Conservation (phyloP, 2,888 invertebrate species). For the Scelioninae gen. 2 region DNA sequence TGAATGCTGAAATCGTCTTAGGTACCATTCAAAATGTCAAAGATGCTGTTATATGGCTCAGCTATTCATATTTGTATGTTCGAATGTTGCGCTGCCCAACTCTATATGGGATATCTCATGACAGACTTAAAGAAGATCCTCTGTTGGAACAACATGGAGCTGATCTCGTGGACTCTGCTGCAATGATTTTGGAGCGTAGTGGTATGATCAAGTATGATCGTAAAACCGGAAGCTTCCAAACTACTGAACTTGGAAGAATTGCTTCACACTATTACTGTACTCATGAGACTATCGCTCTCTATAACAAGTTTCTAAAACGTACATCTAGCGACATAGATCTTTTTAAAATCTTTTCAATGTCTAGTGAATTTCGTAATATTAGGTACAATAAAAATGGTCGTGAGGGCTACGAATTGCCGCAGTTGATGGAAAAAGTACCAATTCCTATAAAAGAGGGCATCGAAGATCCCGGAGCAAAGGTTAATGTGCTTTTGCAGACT, state of each 20-base stretch:
- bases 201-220: constrained; percentile 97
- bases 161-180: constrained; percentile 97
- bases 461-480: constrained; percentile 98
- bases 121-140: constrained; percentile 87
- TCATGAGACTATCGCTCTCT: constrained; percentile 96
- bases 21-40: constrained; percentile 94
- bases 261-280: constrained; percentile 99
- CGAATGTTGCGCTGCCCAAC: constrained; percentile 94
- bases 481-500: constrained; percentile 96
- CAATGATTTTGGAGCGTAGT: constrained; percentile 91
- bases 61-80: constrained; percentile 97
- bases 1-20: constrained; percentile 98
- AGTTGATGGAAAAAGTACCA: constrained; percentile 94
- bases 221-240: constrained; percentile 90
- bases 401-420: constrained; percentile 97
- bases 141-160: constrained; percentile 92
- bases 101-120: constrained; percentile 88
- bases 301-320: constrained; percentile 96
- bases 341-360: constrained; percentile 98
- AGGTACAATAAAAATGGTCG: constrained; percentile 89
- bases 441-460: constrained; percentile 99
- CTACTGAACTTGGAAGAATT: constrained; percentile 97
- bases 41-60: constrained; percentile 95
- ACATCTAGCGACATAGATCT: constrained; percentile 98
- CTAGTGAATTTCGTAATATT: constrained; percentile 95